Conservation (phyloP, 2,113 vertebrate genomes). For the Neolamprologus fasciatus region DNA sequence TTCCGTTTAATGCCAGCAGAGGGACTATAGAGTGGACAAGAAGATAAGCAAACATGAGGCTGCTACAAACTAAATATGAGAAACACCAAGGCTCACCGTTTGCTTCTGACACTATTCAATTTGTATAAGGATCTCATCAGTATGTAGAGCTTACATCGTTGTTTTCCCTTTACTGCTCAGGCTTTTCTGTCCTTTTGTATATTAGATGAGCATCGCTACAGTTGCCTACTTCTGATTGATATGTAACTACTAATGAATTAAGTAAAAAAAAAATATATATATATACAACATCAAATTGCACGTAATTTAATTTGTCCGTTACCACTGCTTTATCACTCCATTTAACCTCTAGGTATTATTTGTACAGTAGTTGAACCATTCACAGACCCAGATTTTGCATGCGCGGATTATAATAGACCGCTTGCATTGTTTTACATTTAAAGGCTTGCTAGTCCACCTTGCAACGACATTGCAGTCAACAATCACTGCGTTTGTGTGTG, state of each 20-base stretch:
- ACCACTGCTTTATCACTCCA: background rate
- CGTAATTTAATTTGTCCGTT: too few species aligned
- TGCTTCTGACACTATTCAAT: background rate
- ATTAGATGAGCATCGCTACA: background rate
- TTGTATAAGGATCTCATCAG: background rate
- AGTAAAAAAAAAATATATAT: background rate
- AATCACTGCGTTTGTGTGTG: background rate
- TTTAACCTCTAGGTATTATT: background rate
- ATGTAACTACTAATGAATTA: background rate
- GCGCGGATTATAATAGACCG: background rate
- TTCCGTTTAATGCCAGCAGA: slow-evolving; percentile 73
- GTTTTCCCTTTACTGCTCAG: background rate
- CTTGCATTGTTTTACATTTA: slow-evolving; percentile 1
- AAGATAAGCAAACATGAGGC: slow-evolving; percentile 8
- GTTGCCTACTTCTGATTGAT: slow-evolving; percentile 8
- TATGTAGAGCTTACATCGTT: background rate
- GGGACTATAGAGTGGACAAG: slow-evolving; percentile 67
- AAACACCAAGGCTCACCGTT: slow-evolving; percentile 3
- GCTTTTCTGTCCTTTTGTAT: background rate
- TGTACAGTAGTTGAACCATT: background rate
- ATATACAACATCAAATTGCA: background rate
- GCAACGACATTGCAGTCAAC: background rate
- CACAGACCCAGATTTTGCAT: background rate
- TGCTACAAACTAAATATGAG: slow-evolving; percentile 31
- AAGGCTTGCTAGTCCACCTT: background rate